Evolutionary conservation across 2,797 vertebrate species (phyloP), one percentile per base, ranked within the genome.

Genomic region (Eidolon dupreanum): DNA sequence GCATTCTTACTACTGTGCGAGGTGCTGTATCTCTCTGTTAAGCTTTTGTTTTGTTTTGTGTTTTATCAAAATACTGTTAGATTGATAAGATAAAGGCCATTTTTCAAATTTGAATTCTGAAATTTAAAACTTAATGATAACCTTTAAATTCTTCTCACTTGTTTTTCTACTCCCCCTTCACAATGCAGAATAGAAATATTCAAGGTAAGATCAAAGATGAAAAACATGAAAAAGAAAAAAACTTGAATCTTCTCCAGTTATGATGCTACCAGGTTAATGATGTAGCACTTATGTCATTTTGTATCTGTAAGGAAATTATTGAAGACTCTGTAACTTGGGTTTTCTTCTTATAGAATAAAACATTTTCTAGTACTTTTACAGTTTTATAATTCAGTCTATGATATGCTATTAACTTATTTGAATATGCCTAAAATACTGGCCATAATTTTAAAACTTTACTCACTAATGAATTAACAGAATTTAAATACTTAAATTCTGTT

Each of bases 401-500:
- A 71, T 77, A 55, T 63, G 15, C 8, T 4, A n/a, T 71, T 74
- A 83, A 85, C 11, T 90, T 93, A 71, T 51, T 85, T 79, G 15
- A 78, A 41, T 85, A 4, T n/a, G 1, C 49, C 3, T 41, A 77
- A 88, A 81, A 24, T 83, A 55, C 93, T 51, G 46, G 13, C 3
- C 24, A 33, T 19, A 12, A 43, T 90, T 96, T 90, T 13, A 86
- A 92, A 33, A 2, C 73, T 82, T 90, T 74, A 83, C 12, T 59
- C 26, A 83, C 1, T 51, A n/a, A 26, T 83, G 16, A 46, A n/a
- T 41, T 71, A 51, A 87, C 90, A 36, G 12, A 46, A 55, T 87
- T 91, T 68, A 87, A 61, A 73, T 81, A 61, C 36, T 90, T 88
- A 70, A 57, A 90, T 88, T 88, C 28, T 71, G 19, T 31, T 95